Evolutionary conservation across 2,888 invertebrate species (phyloP).

Genomic region (Creontiades dilutus): DNA sequence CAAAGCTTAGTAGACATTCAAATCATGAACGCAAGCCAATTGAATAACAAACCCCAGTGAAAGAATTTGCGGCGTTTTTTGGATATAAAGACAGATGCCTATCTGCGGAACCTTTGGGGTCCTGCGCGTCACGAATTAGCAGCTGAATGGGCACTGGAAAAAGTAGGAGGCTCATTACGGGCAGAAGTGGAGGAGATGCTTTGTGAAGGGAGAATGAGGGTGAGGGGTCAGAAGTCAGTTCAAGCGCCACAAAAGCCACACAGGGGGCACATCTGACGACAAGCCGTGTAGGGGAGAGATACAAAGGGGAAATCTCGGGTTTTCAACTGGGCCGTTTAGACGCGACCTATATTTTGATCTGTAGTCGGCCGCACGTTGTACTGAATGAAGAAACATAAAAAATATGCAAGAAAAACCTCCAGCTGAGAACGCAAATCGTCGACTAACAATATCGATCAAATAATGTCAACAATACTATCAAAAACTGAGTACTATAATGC

Average conservation of each 20-base stretch:
- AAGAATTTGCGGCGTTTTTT: no score
- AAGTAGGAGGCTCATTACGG: constrained; percentile 35
- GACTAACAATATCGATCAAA: no score
- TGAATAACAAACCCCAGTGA: no score
- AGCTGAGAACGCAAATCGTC: no score
- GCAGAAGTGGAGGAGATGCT: neutral
- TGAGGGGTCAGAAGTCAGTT: constrained; percentile 37
- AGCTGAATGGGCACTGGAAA: neutral
- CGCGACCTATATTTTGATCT: neutral
- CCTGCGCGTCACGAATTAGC: constrained; percentile 31
- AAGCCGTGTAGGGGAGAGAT: neutral
- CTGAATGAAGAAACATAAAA: no score
- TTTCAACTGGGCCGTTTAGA: constrained; percentile 16
- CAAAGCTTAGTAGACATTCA: no score
- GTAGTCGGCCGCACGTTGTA: no score
- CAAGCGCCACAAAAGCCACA: constrained; percentile 10
- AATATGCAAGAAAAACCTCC: no score
- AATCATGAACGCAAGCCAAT: no score
- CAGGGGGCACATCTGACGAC: neutral
- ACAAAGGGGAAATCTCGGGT: neutral
- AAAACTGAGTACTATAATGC: no score
- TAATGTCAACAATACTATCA: no score
- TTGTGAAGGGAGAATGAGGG: neutral
- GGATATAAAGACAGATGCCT: no score
- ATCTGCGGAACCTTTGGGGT: neutral